Percentiles rank a stretch among this genome's conserved stretches.
phyloP scores from a whole-genome alignment of 2,888 invertebrate genomes.

The Iselma pallidipennis region DNA sequence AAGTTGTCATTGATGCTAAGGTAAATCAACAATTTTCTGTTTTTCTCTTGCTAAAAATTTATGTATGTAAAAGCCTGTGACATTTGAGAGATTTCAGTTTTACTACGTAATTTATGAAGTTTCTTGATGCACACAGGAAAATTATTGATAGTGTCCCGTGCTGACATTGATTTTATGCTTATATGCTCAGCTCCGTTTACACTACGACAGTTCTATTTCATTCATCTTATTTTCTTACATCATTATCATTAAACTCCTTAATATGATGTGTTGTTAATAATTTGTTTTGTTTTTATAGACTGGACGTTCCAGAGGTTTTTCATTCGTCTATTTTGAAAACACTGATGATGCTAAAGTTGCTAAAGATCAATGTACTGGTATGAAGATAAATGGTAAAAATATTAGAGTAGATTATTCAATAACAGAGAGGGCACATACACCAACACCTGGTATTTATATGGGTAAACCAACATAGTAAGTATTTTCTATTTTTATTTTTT shows the following conservation, averaged over 20 bases:
- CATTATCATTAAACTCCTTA: slow-evolving; percentile 42
- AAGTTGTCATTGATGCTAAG: slow-evolving; percentile 96
- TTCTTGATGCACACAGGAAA: slow-evolving; percentile 47
- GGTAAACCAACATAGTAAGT: slow-evolving; percentile 85
- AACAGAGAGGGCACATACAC: slow-evolving; percentile 94
- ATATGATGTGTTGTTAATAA: not conserved
- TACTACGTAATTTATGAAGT: slow-evolving; percentile 32
- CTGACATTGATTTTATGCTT: slow-evolving; percentile 36
- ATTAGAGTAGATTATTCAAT: slow-evolving; percentile 96
- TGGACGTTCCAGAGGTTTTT: slow-evolving; percentile 92
- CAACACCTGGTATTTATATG: slow-evolving; percentile 97
- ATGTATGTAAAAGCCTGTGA: slow-evolving; percentile 30
- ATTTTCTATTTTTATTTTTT: slow-evolving; percentile 3
- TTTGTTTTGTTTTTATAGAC: slow-evolving; percentile 62
- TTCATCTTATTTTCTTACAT: slow-evolving; percentile 26
- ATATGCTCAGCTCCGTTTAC: slow-evolving; percentile 44
- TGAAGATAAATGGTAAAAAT: slow-evolving; percentile 91
- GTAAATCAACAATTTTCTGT: slow-evolving; percentile 55
- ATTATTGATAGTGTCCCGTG: slow-evolving; percentile 42
- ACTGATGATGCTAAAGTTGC: slow-evolving; percentile 90
- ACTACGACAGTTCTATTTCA: slow-evolving; percentile 32
- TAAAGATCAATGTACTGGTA: slow-evolving; percentile 91
- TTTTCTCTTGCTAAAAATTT: not conserved
- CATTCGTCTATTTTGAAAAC: slow-evolving; percentile 91
- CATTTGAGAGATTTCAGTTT: slow-evolving; percentile 43